These are phyloP conservation scores for Araneus ventricosus DNA, from an alignment of 1,140 invertebrate species.

Conservation along the genomic window DNA sequence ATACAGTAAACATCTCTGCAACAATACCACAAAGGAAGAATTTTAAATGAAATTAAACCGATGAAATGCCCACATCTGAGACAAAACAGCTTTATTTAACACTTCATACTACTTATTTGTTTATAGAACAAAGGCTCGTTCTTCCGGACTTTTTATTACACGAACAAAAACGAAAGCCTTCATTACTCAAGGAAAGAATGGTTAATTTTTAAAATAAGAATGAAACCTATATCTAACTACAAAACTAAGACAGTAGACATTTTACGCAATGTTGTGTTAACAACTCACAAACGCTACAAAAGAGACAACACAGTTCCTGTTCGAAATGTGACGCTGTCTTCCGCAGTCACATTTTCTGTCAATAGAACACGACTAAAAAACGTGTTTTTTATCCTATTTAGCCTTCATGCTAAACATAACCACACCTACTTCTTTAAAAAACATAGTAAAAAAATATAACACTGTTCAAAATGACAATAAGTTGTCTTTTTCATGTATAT, in stretches of 20 bases:
- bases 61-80: background rate
- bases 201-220: background rate
- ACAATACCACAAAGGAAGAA: background rate
- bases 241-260: background rate
- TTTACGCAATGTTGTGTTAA: background rate
- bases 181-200: background rate
- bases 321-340: background rate
- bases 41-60: background rate
- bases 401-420: background rate
- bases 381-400: background rate
- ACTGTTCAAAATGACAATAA: conserved; percentile 12
- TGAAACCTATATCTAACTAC: background rate
- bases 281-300: background rate
- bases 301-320: conserved; percentile 27
- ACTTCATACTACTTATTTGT: background rate
- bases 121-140: background rate
- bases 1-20: too few species aligned
- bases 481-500: background rate
- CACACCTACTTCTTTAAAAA: background rate
- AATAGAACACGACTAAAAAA: conserved; percentile 10
- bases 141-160: background rate
- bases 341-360: background rate
- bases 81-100: background rate
- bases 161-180: background rate
- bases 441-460: background rate